Percentiles rank a stretch among this genome's conserved stretches.
Conservation (phyloP, 2,113 vertebrate genomes). For the Bubo blakistoni region DNA sequence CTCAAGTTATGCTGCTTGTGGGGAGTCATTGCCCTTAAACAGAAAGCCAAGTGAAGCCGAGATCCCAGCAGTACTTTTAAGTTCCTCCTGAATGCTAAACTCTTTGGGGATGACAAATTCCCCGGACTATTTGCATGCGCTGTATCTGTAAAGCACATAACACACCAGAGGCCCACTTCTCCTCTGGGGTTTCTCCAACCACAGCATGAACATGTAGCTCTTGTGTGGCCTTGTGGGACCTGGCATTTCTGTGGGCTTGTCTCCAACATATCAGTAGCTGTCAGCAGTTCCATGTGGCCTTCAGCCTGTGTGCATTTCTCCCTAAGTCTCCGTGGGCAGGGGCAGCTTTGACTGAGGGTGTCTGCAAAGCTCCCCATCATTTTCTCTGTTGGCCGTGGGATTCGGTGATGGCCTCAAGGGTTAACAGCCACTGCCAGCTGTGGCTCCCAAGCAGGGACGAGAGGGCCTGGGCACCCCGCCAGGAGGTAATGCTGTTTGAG, state of each 20-base stretch:
- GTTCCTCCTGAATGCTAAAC: neutral
- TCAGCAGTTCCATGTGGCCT: neutral
- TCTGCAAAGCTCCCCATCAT: neutral
- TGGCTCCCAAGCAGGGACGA: neutral
- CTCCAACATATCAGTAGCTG: neutral
- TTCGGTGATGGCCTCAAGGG: neutral
- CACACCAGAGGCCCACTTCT: rapidly evolving
- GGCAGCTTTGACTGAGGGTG: neutral
- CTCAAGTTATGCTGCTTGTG: rapidly evolving
- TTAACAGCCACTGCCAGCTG: slow-evolving; percentile 2
- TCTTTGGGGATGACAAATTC: neutral
- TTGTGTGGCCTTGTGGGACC: neutral
- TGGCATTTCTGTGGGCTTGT: neutral
- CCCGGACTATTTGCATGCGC: neutral
- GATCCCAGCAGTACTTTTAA: neutral
- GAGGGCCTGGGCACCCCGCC: neutral
- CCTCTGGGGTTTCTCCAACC: neutral
- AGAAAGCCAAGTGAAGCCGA: neutral
- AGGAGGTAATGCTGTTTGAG: slow-evolving; percentile 5
- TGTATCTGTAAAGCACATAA: neutral
- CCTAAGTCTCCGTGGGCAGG: rapidly evolving
- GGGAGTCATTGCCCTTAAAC: neutral
- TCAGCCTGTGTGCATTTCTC: neutral
- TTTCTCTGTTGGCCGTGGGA: rapidly evolving
- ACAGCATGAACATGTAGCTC: neutral